Conservation (phyloP, 1,140 invertebrate genomes). For the Hormaphis cornu region DNA sequence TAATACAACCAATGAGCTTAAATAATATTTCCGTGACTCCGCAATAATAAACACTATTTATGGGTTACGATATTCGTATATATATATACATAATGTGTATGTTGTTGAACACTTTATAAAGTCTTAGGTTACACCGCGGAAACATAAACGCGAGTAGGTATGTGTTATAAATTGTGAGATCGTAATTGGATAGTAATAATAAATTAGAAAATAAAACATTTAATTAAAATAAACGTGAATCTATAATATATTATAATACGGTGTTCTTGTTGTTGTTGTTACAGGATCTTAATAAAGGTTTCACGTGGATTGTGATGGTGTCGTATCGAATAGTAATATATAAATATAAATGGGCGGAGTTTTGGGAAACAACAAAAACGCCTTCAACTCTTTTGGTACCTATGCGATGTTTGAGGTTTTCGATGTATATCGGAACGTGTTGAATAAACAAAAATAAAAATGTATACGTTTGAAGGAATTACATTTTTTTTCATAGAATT, state of each 20-base stretch:
- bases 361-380: neutral
- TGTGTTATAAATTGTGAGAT: slow-evolving; percentile 27
- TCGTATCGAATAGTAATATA: slow-evolving; percentile 4
- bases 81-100: neutral
- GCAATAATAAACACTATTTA: too few relatives aligned
- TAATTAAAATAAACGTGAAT: slow-evolving; percentile 26
- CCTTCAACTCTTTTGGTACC: slow-evolving; percentile 6
- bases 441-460: neutral
- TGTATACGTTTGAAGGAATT: too few relatives aligned
- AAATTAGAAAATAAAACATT: slow-evolving; percentile 9
- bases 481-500: too few relatives aligned
- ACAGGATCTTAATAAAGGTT: slow-evolving; percentile 21
- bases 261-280: neutral
- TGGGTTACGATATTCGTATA: neutral
- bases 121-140: neutral
- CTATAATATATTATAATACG: neutral
- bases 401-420: neutral
- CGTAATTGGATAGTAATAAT: slow-evolving; percentile 23
- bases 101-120: neutral
- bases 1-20: too few relatives aligned
- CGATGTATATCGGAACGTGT: neutral
- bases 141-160: too few relatives aligned
- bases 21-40: too few relatives aligned
- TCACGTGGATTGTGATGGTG: neutral
- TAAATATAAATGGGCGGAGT: slow-evolving; percentile 19